phyloP scores from a whole-genome alignment of 2,797 vertebrate species.

The Gymnothorax reevesii region DNA sequence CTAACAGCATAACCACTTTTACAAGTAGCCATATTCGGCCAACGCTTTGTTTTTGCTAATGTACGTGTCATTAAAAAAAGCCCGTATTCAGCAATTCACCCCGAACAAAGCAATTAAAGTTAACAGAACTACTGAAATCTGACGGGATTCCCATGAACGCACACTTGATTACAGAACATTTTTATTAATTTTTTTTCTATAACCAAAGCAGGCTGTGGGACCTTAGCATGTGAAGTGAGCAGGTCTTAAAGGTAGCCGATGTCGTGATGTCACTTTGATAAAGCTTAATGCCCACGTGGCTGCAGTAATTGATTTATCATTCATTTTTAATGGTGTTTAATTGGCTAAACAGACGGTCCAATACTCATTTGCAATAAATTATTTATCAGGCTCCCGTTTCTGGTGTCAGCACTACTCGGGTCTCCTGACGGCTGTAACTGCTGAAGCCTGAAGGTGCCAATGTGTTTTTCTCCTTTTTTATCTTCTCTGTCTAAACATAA shows the following conservation, averaged over 20 bases:
- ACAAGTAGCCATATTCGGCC: not conserved
- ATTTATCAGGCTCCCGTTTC: conserved; percentile 58
- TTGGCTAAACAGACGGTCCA: conserved; percentile 64
- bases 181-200: not conserved
- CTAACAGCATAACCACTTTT: not conserved
- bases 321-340: conserved; percentile 71
- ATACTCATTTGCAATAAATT: conserved; percentile 62
- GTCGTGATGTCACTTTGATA: conserved; percentile 36
- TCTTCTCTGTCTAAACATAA: conserved; percentile 4
- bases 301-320: conserved; percentile 64
- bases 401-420: conserved; percentile 50
- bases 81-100: not conserved
- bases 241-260: conserved; percentile 31
- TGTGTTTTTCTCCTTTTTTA: conserved; percentile 15
- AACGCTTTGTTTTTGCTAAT: not conserved
- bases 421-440: conserved; percentile 32
- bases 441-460: conserved; percentile 30
- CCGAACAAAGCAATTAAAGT: not conserved
- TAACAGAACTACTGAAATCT: not conserved
- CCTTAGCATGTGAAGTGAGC: not conserved
- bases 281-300: conserved; percentile 48
- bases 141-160: not conserved
- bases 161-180: not conserved
- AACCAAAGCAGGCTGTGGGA: not conserved
- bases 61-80: not conserved